phyloP scores from a whole-genome alignment of 2,113 vertebrate species.

The Sialia sialis region DNA sequence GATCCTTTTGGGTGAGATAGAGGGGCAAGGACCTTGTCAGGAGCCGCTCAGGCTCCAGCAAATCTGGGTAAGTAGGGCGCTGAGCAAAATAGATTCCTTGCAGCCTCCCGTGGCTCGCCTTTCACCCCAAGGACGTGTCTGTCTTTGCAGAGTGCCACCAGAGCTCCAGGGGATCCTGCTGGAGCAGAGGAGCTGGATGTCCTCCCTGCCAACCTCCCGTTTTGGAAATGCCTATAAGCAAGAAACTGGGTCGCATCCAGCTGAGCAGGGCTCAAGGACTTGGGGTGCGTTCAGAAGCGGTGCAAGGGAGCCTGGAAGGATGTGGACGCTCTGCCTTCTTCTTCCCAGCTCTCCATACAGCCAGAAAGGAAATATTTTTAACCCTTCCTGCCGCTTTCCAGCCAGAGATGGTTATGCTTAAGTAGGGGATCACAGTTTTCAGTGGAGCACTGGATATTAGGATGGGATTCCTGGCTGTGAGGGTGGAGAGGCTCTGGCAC shows the following conservation, averaged over 20 bases:
- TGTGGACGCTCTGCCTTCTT: not conserved
- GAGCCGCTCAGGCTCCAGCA: not conserved
- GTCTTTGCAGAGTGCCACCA: not conserved
- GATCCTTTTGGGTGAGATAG: conserved; percentile 34
- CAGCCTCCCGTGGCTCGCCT: not conserved
- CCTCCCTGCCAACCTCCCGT: not conserved
- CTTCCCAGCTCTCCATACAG: not conserved
- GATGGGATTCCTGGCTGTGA: not conserved
- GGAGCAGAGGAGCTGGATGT: not conserved
- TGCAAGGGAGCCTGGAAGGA: not conserved
- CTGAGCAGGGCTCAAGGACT: not conserved
- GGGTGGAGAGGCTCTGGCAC: not conserved
- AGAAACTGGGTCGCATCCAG: not conserved
- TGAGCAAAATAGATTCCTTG: not conserved
- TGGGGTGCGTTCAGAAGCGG: not conserved
- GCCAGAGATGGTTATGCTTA: not conserved
- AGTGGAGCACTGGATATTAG: not conserved
- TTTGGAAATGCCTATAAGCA: not conserved
- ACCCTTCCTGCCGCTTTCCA: not conserved
- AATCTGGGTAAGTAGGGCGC: conserved; percentile 33
- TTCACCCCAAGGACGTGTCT: not conserved
- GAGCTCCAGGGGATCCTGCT: not conserved
- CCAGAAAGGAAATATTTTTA: not conserved
- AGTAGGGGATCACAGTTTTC: not conserved
- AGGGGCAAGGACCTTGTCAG: not conserved